These are phyloP conservation scores for Calonectris borealis DNA, from an alignment of 2,113 vertebrate species.

Conservation along the genomic window DNA sequence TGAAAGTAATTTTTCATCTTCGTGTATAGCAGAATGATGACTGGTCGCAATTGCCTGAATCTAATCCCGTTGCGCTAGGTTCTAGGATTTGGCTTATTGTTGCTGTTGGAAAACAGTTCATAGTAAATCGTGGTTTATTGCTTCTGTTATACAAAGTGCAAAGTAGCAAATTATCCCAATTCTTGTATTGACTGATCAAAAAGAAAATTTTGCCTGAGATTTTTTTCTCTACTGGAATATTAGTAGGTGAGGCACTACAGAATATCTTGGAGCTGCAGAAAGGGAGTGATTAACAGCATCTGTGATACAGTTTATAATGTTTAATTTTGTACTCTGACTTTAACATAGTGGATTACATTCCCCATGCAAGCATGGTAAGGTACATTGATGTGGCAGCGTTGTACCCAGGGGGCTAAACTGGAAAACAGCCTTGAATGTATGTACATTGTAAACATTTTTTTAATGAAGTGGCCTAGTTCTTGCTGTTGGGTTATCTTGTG, in stretches of 20 bases:
- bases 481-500: not conserved
- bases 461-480: not conserved
- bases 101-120: not conserved
- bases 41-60: not conserved
- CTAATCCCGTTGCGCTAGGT: fast-evolving
- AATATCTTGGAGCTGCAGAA: not conserved
- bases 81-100: not conserved
- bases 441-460: not conserved
- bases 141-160: not conserved
- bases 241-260: not conserved
- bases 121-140: slow-evolving; percentile 4
- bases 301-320: not conserved
- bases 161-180: not conserved
- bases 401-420: not conserved
- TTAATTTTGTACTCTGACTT: not conserved
- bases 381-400: not conserved
- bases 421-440: not conserved
- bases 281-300: not conserved
- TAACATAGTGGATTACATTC: not conserved
- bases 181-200: not conserved
- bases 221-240: not conserved
- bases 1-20: not conserved
- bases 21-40: not conserved
- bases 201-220: not conserved
- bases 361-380: not conserved